Evolutionary conservation across 2,797 vertebrate genomes (phyloP), one percentile per base, ranked within the genome.

Genomic region (Phrynocephalus forsythii): DNA sequence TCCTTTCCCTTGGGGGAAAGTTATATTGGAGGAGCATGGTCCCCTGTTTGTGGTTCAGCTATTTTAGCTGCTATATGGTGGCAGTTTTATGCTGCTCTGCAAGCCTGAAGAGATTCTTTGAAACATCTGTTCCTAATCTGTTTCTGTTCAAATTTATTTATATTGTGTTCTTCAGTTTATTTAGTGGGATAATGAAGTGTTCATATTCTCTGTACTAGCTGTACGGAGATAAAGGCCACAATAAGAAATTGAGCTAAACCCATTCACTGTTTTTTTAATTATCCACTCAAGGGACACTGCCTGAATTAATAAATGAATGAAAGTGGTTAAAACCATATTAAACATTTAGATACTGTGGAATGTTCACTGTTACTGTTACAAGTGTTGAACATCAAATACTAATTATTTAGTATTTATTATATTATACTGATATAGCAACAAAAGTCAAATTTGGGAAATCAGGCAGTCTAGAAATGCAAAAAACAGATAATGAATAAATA

Each of bases 111-210:
- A 73, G n/a, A n/a, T 66, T 79, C 24, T 73, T 22, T 60, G 22
- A n/a, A 56, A 67, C 83, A 85, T 67, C 87, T 88, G 83, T 56
- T 85, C 44, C 24, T 73, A 88, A 81, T 88, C 75, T 75, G 28
- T 84, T 30, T 60, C 26, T 13, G 38, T 72, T 71, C 78, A 44
- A 75, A 75, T 88, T 80, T 88, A 88, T 81, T 81, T 80, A 33
- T 38, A 56, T 78, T 72, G 60, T 67, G 60, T 50, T 85, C 69
- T 84, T 50, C 33, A 48, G 38, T 68, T 84, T 75, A 80, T 84
- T 84, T 63, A 52, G 38, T 28, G 26, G 56, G 69, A 66, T 66
- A 86, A 73, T 66, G 24, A 56, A 63, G 38, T 48, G 33, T 60
- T 30, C 68, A 72, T 26, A 73, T 11, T 44, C 28, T n/a, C 48